Conservation (phyloP, 1,140 invertebrate genomes). For the Nasonia vitripennis region DNA sequence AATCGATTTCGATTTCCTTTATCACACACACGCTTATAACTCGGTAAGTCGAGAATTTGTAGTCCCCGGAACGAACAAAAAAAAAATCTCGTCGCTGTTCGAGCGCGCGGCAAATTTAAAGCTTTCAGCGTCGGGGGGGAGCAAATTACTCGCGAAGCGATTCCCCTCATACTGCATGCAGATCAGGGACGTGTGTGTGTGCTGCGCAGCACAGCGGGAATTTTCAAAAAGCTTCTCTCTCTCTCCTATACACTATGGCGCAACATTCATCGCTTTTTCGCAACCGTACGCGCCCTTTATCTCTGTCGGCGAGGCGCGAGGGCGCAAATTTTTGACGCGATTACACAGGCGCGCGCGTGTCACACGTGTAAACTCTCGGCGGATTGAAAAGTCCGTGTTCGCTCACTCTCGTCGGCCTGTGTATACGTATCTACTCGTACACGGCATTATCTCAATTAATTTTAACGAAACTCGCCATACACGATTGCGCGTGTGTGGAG, state of each 20-base stretch:
- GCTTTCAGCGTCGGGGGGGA: background rate
- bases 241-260: background rate
- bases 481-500: background rate
- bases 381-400: conserved; percentile 1
- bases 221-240: conserved; percentile 17
- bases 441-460: conserved; percentile 10
- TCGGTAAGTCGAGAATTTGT: background rate
- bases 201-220: background rate
- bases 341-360: conserved; percentile 6
- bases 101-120: background rate
- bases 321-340: conserved; percentile 24
- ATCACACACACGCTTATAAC: background rate
- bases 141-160: conserved; percentile 23
- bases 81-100: background rate
- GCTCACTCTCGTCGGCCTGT: background rate
- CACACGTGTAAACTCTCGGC: background rate
- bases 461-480: background rate
- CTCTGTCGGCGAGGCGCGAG: background rate
- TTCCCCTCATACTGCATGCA: background rate
- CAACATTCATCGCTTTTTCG: background rate
- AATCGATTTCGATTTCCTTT: background rate
- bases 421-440: background rate
- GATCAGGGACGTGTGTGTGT: background rate
- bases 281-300: background rate
- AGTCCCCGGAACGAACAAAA: background rate